Conservation (phyloP, 2,113 vertebrate genomes). For the human (Homo sapiens) region GRCh38 chr7:103530501-103531000, state of each 20-base stretch:
- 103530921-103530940: background rate
- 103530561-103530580: background rate
- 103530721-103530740: background rate
- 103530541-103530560: background rate
- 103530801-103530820: background rate
- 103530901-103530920: background rate
- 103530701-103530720: background rate
- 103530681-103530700: too few species aligned
- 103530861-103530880: background rate
- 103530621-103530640: background rate
- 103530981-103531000: background rate
- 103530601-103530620: background rate
- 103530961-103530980: background rate
- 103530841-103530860: background rate
- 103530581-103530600: background rate
- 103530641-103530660: background rate
- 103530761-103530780: background rate
- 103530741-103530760: background rate
- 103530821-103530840: background rate
- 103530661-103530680: background rate
- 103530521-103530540: background rate
- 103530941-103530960: background rate
- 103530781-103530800: background rate
- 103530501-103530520: slow-evolving; percentile 12
- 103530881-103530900: background rate